A percentile compares a stretch with the other conserved stretches of the same genome.
phyloP scores from a whole-genome alignment of 2,888 invertebrate genomes.

The Drosophila affinis region DNA sequence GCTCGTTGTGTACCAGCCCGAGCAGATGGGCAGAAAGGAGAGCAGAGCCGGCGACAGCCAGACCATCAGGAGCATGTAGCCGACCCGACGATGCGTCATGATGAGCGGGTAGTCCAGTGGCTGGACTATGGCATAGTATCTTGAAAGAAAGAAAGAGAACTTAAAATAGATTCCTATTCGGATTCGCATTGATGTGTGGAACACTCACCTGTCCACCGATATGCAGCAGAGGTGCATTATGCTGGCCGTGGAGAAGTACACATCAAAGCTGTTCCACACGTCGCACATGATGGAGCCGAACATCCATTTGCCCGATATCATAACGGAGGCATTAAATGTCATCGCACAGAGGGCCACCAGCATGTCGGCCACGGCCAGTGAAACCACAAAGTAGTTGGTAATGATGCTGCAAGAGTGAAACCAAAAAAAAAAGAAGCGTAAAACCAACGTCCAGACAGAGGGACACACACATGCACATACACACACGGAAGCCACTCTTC shows the following conservation, averaged over 20 bases:
- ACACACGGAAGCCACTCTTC: constrained; percentile 4
- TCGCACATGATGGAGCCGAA: constrained; percentile 96
- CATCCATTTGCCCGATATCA: constrained; percentile 92
- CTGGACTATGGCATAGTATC: constrained; percentile 95
- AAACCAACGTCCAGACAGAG: constrained; percentile 3
- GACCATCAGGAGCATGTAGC: constrained; percentile 92
- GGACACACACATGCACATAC: too few relatives aligned
- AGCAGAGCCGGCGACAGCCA: constrained; percentile 96
- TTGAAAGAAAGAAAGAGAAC: constrained; percentile 57
- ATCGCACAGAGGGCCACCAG: constrained; percentile 95
- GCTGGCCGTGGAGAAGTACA: constrained; percentile 95
- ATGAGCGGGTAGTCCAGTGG: constrained; percentile 96
- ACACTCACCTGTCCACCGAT: constrained; percentile 89
- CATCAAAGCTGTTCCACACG: constrained; percentile 96
- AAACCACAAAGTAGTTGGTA: constrained; percentile 98
- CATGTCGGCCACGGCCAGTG: constrained; percentile 96
- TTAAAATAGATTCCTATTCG: neutral
- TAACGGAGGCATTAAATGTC: constrained; percentile 96
- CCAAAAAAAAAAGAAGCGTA: constrained; percentile 24
- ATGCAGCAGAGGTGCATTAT: constrained; percentile 97
- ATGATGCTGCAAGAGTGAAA: constrained; percentile 86
- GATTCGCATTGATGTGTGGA: neutral
- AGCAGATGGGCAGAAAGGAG: constrained; percentile 96
- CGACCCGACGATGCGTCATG: constrained; percentile 92
- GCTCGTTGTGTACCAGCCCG: constrained; percentile 96